Evolutionary conservation across 64 coral and sea anemone genomes (phyloP), one percentile per base, ranked within the genome.

Genomic region (Montipora cactus): DNA sequence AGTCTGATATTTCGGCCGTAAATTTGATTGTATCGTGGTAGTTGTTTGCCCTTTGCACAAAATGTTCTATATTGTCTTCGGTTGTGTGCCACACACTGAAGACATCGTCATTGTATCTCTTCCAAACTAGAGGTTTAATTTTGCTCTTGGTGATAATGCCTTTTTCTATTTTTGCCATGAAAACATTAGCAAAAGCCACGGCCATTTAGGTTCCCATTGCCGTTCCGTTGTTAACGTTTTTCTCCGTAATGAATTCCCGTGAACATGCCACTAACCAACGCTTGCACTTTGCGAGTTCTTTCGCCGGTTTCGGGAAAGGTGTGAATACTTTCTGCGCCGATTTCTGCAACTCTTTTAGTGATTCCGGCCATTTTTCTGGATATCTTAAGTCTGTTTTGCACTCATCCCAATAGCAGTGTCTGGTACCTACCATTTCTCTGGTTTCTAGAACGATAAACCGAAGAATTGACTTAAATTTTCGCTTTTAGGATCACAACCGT

Each of bases 401-500:
- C 28, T 37, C 28, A 37, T 1, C 28, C 28, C 28, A 37, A 37
- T 1, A 37, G 28, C 28, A 37, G 28, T 66, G 61, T 66, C 15
- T 66, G 61, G 61, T 47, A 16, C 57, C 57, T 66, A 5, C 11
- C 59, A 14, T 45, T 74, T 73, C 84, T 87, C 22, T 87, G 75
- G 84, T 74, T 87, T 87, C 23, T 74, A 87, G 83, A 87, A 69
- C 83, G 83, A 87, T 87, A 87, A 87, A 87, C 83, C 49, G 61
- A 87, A 87, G 66, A 87, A 87, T 87, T 87, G 14, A 87, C 83
- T 87, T 70, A 87, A 87, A 87, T 87, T 87, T 87, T 87, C 44
- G 75, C 88, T 89, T 79, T 89, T 79, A 89, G 88, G 88, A 66
- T 90, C 77, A 70, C 88, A 90, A 90, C 88, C 88, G 75, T 48